phyloP scores from a whole-genome alignment of 2,113 vertebrate species.

The Felis catus region DNA sequence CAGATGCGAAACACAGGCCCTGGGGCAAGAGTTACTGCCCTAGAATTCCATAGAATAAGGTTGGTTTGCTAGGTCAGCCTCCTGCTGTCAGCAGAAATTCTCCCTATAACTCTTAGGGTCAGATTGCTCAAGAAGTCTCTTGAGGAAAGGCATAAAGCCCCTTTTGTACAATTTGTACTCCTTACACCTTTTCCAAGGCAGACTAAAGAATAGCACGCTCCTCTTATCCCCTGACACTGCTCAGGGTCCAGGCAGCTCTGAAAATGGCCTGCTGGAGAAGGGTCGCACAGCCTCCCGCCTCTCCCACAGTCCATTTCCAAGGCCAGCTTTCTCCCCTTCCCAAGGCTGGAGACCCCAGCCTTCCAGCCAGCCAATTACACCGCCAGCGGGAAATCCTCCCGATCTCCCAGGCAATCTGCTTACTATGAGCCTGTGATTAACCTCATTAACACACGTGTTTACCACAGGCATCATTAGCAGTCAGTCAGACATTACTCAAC shows the following conservation, averaged over 20 bases:
- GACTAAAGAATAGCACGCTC: neutral
- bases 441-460: constrained; percentile 63
- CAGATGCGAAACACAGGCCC: neutral
- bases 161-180: neutral
- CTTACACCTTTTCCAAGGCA: neutral
- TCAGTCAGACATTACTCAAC: constrained; percentile 58
- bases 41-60: neutral
- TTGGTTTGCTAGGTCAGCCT: neutral
- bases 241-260: neutral
- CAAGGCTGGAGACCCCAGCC: neutral
- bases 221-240: neutral
- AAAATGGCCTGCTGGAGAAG: too few relatives aligned
- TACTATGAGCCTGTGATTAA: constrained; percentile 68
- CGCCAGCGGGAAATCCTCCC: neutral
- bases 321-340: neutral
- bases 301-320: neutral
- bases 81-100: neutral
- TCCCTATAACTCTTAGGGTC: neutral
- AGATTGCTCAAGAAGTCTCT: neutral
- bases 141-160: neutral
- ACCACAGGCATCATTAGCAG: constrained; percentile 12
- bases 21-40: neutral
- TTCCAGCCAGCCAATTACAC: neutral
- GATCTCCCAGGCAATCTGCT: constrained; percentile 63
- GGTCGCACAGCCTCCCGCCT: neutral